phyloP scores from a whole-genome alignment of 2,797 vertebrate genomes.

The Setipinna tenuifilis region DNA sequence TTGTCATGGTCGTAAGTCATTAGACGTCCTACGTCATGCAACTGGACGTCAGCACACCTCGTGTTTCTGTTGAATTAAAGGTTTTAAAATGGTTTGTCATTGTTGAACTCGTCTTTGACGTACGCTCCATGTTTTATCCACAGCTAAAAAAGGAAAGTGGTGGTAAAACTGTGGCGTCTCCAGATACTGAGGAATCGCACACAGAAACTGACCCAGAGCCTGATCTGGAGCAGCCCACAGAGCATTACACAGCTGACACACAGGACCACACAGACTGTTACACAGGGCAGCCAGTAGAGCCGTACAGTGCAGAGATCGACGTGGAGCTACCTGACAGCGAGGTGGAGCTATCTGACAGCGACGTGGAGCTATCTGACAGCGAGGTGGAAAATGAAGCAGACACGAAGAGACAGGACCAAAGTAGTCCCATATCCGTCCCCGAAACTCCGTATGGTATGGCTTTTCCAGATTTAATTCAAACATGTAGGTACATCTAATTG shows the following conservation, averaged over 20 bases:
- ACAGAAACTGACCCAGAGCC: background rate
- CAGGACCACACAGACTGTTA: background rate
- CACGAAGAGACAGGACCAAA: slow-evolving; percentile 10
- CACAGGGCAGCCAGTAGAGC: no score
- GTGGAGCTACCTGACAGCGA: slow-evolving; percentile 60
- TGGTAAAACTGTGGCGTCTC: background rate
- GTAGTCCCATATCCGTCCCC: background rate
- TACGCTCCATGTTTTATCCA: background rate
- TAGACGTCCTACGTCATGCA: no score
- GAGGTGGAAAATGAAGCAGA: slow-evolving; percentile 35
- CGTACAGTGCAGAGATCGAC: slow-evolving; percentile 61
- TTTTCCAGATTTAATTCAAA: no score
- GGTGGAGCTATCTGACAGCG: no score
- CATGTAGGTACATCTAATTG: no score
- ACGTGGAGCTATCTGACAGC: no score
- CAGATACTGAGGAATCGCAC: background rate
- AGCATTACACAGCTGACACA: background rate
- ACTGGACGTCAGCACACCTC: no score
- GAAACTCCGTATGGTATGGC: background rate
- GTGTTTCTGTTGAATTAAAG: no score
- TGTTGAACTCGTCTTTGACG: background rate
- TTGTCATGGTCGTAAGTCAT: no score
- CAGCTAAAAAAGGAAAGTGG: slow-evolving; percentile 33
- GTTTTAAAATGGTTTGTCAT: no score
- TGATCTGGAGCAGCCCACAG: background rate